Evolutionary conservation across 2,797 vertebrate species (phyloP), one percentile per base, ranked within the genome.

Genomic region (Malacoctenus gilli): DNA sequence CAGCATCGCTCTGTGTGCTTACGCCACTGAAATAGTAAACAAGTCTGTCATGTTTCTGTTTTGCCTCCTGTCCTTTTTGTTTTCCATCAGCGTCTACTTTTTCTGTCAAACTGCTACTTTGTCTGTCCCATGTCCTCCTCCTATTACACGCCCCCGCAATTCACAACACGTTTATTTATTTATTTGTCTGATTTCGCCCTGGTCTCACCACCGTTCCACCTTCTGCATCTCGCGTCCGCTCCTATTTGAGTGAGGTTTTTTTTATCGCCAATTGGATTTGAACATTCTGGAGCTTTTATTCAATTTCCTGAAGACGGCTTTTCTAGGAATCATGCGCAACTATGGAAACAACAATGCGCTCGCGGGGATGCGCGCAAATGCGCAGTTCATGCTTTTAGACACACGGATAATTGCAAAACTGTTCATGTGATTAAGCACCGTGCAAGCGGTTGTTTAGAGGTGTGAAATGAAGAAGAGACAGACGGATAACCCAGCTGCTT

Each of bases 391-490:
- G 28, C 14, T 48, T 35, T 32, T 52, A 39, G 36, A 32, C 35
- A 50, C 42, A 8, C 11, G 16, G 8, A 68, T 57, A 66, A 73
- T 75, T 76, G 79, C 56, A 44, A 56, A 57, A 47, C 67, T 55
- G 63, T 62, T 72, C 5, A 32, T 80, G 36, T 28, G 59, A 65
- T 78, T 67, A 81, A 73, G 60, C 52, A 43, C 61, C 52, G 0
- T 76, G 75, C 57, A 59, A 79, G 62, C 37, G 64, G 64, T 49
- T 77, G 75, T 75, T 79, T 77, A 76, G 74, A 78, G 63, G 79
- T 85, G 81, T 85, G 81, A 85, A 84, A 86, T 79, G 68, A 83
- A 48, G 55, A 64, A 13, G 60, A 73, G 63, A 80, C 59, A 34
- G 56, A 68, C 59, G 46, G 65, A 79, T 62, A 76, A 85, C 54